Evolutionary conservation across 2,888 invertebrate species (phyloP).

Genomic region (Coremacera marginata): DNA sequence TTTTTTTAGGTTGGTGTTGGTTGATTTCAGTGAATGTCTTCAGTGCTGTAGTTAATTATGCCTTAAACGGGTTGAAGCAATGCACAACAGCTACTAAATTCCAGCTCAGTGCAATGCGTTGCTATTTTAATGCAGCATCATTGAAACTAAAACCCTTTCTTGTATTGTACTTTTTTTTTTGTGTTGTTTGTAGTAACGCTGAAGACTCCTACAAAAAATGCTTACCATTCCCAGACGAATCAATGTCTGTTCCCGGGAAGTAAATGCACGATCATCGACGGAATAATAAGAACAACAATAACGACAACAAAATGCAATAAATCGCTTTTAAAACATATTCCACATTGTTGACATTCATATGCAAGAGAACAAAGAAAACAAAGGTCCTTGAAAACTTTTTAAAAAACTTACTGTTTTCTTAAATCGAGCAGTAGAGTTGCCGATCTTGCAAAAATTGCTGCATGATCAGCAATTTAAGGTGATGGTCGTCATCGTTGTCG

Average conservation of each 20-base stretch:
- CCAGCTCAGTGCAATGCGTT: background rate
- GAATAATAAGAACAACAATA: background rate
- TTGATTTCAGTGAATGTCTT: background rate
- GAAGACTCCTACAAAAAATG: background rate
- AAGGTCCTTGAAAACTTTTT: constrained; percentile 24
- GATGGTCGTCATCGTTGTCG: constrained; percentile 33
- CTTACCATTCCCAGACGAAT: background rate
- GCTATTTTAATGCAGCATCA: constrained; percentile 18
- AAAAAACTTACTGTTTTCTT: constrained; percentile 24
- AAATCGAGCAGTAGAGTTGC: constrained; percentile 13
- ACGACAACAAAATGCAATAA: constrained; percentile 13
- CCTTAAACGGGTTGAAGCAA: constrained; percentile 2
- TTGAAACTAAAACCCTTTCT: background rate
- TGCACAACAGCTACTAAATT: background rate
- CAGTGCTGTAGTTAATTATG: constrained; percentile 13
- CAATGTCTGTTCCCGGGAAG: no score
- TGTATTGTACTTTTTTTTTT: no score
- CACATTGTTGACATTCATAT: constrained; percentile 42
- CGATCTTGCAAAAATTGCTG: constrained; percentile 21
- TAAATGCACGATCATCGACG: no score
- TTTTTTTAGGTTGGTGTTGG: background rate
- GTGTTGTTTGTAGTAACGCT: background rate
- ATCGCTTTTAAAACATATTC: constrained; percentile 36
- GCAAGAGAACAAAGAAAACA: background rate
- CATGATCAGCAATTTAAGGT: constrained; percentile 53